phyloP scores from a whole-genome alignment of 1,140 invertebrate species.

The Trigoniulus corallinus region DNA sequence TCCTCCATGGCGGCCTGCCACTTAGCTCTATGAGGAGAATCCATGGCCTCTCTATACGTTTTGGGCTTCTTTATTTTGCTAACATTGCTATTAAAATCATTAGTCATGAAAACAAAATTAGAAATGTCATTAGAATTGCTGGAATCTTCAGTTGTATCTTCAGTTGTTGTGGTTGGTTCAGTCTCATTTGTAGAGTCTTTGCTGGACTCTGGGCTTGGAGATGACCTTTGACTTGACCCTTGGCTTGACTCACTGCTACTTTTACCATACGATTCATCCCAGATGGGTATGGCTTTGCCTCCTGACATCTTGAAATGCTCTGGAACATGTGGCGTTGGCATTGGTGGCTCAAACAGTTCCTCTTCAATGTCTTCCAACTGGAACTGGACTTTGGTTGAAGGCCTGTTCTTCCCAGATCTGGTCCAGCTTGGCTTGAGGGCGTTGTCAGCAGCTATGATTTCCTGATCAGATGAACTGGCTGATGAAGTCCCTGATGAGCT shows the following conservation, averaged over 20 bases:
- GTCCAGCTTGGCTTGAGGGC: not conserved
- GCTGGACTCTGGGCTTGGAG: not conserved
- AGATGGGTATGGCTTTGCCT: not conserved
- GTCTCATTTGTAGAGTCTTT: not conserved
- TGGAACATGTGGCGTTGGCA: not conserved
- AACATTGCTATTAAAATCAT: not conserved
- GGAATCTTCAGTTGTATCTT: not conserved
- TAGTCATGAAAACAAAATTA: not conserved
- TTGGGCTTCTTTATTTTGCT: not conserved
- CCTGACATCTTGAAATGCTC: not conserved
- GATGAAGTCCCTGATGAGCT: not conserved
- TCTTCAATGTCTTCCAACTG: not conserved
- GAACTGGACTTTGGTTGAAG: not conserved
- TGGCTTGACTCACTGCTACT: not conserved
- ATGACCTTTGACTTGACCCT: not conserved
- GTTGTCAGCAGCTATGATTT: not conserved
- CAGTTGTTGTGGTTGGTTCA: not conserved
- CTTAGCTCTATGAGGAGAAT: not conserved
- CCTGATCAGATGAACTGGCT: not conserved
- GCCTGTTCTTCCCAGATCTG: not conserved
- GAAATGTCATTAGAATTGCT: not conserved
- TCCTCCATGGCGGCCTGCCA: constrained; percentile 6
- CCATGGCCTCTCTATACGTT: not conserved
- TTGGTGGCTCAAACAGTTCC: not conserved
- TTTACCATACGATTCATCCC: not conserved